A percentile compares a stretch with the other conserved stretches of the same genome.
Evolutionary conservation across 2,113 vertebrate genomes (phyloP).

Genomic region (Condylura cristata): DNA sequence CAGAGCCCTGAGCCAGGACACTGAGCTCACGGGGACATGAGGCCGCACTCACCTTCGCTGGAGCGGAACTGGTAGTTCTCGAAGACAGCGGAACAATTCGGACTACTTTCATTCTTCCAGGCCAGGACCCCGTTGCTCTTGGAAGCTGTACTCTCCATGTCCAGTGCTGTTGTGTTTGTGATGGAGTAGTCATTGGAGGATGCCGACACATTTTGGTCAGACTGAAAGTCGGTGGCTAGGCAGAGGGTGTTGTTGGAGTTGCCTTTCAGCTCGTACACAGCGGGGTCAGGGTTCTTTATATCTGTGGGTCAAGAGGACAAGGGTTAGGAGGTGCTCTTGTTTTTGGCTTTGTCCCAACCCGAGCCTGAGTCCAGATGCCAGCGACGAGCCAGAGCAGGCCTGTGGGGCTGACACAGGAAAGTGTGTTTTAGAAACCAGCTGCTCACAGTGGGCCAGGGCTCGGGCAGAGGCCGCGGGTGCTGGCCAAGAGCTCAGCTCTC

Average conservation of each 20-base stretch:
- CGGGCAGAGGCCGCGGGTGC: not conserved
- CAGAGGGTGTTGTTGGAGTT: slow-evolving; percentile 39
- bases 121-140: slow-evolving; percentile 60
- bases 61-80: not conserved
- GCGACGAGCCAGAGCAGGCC: not conserved
- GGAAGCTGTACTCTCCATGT: slow-evolving; percentile 34
- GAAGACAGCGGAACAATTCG: no score
- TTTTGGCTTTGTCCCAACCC: not conserved
- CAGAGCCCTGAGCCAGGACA: not conserved
- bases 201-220: rapidly evolving
- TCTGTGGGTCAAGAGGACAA: slow-evolving; percentile 50
- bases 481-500: not conserved
- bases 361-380: not conserved
- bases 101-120: not conserved
- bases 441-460: not conserved
- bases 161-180: not conserved
- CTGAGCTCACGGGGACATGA: not conserved
- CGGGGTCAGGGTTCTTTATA: not conserved
- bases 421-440: not conserved
- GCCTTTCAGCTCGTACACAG: slow-evolving; percentile 51
- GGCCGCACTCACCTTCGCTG: not conserved
- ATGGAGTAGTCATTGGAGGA: no score
- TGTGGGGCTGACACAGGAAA: not conserved
- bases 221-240: slow-evolving; percentile 66
- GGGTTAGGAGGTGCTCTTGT: not conserved